A percentile compares a stretch with the other conserved stretches of the same genome.
Conservation (phyloP, 2,113 vertebrate species). For the Suncus etruscus region DNA sequence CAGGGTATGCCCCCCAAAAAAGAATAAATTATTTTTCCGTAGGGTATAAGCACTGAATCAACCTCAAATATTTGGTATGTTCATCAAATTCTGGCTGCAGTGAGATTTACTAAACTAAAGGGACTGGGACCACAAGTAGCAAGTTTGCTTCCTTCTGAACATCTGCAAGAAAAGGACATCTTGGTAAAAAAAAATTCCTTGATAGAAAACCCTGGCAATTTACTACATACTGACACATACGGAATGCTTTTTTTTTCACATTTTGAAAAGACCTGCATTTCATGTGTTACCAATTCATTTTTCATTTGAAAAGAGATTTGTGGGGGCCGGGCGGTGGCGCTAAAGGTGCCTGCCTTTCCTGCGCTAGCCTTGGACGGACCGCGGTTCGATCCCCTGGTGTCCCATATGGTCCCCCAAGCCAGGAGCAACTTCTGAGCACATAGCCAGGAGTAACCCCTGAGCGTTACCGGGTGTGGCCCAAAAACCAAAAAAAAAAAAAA, state of each 20-base stretch:
- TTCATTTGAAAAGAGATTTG: conserved; percentile 8
- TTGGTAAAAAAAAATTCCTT: neutral
- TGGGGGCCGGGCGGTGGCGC: too few relatives aligned
- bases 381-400: too few relatives aligned
- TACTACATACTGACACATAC: neutral
- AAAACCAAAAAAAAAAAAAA: too few relatives aligned
- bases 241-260: neutral
- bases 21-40: too few relatives aligned
- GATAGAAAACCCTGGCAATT: neutral
- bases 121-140: neutral
- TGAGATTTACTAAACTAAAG: neutral
- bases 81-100: neutral
- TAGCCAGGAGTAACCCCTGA: too few relatives aligned
- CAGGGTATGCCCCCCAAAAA: too few relatives aligned
- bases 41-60: neutral
- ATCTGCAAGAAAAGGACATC: neutral
- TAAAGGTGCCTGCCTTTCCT: too few relatives aligned
- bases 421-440: too few relatives aligned
- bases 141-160: neutral
- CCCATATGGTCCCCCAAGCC: too few relatives aligned
- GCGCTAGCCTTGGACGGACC: too few relatives aligned
- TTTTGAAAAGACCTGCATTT: conserved; percentile 3
- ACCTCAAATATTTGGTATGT: neutral
- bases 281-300: neutral
- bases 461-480: too few relatives aligned